phyloP scores from a whole-genome alignment of 2,797 vertebrate species.

The Malurus leucopterus region DNA sequence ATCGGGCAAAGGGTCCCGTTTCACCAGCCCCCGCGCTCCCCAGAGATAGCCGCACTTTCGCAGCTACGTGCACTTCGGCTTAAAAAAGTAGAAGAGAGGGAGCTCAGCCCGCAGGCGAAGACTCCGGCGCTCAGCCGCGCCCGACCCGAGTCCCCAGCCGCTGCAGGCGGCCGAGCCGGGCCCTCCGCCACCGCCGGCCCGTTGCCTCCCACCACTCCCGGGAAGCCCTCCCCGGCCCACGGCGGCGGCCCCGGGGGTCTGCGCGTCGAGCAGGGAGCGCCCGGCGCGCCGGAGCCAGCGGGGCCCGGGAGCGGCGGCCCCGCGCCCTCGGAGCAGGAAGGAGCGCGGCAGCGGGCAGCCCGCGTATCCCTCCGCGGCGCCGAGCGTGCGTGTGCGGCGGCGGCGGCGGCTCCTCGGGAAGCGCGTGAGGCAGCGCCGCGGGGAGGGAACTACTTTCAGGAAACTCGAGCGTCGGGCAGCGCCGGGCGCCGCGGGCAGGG shows the following conservation, averaged over 20 bases:
- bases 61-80: neutral
- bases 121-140: neutral
- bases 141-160: no score
- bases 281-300: no score
- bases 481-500: neutral
- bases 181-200: neutral
- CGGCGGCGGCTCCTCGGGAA: neutral
- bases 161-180: neutral
- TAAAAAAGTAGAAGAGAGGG: neutral
- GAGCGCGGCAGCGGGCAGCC: fast-evolving
- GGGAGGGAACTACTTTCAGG: slow-evolving; percentile 69
- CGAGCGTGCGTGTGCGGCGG: neutral
- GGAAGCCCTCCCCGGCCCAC: neutral
- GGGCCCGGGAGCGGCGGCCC: fast-evolving
- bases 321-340: neutral
- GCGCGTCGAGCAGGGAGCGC: no score
- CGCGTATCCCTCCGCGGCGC: slow-evolving; percentile 46
- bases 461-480: slow-evolving; percentile 40
- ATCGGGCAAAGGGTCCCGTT: fast-evolving
- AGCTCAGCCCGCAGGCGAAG: neutral
- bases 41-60: fast-evolving
- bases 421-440: neutral
- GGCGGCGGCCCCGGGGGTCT: no score
- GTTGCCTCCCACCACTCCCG: no score
- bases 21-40: neutral